These are phyloP conservation scores for Pavo muticus DNA, from an alignment of 2,113 vertebrate species.

Conservation along the genomic window DNA sequence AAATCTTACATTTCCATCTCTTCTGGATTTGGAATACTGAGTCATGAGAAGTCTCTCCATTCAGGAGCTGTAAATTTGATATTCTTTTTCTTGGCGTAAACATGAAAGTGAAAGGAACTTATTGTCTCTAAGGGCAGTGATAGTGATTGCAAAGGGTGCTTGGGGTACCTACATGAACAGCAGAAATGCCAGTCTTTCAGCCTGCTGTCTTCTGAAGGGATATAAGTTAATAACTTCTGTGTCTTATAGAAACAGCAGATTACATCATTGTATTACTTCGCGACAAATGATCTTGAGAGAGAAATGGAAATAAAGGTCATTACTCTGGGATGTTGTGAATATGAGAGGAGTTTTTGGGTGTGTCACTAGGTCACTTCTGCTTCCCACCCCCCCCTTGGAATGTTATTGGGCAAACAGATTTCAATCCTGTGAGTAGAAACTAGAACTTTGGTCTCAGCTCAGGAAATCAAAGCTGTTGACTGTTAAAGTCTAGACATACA, in stretches of 20 bases:
- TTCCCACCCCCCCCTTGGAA: no score
- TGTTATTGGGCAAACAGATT: not conserved
- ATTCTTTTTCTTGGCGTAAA: not conserved
- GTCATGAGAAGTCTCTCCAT: not conserved
- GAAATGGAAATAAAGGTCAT: not conserved
- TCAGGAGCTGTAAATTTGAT: not conserved
- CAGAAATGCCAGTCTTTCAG: rapidly evolving
- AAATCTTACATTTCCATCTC: not conserved
- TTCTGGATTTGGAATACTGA: not conserved
- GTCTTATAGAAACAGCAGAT: not conserved
- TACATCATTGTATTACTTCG: not conserved
- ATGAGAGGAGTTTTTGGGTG: not conserved
- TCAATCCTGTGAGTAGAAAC: not conserved
- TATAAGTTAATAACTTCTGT: not conserved
- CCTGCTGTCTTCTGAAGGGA: not conserved
- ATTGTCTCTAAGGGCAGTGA: not conserved
- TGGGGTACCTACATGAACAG: not conserved
- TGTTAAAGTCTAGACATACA: not conserved
- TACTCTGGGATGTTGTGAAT: not conserved
- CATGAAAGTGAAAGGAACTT: not conserved
- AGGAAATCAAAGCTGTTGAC: not conserved
- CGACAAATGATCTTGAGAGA: not conserved
- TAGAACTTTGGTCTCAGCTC: not conserved
- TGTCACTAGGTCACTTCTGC: not conserved
- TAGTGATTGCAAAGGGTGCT: not conserved